Conservation (phyloP, 2,888 invertebrate genomes). For the Pinctada fucata region DNA sequence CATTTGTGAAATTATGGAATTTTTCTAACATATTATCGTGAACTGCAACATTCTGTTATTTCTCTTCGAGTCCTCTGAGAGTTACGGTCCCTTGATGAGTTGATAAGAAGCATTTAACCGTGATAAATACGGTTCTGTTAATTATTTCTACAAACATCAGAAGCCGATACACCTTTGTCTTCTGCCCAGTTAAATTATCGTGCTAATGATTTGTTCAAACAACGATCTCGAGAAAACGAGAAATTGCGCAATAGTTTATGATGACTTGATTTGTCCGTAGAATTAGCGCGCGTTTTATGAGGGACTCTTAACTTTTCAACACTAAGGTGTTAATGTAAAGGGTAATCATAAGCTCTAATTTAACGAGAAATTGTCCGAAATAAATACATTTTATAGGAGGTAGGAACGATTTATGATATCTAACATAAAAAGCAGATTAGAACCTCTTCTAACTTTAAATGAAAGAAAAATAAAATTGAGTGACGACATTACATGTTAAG, state of each 20-base stretch:
- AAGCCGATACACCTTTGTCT: not conserved
- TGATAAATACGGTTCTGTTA: not conserved
- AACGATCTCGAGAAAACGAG: not conserved
- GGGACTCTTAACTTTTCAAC: not conserved
- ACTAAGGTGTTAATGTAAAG: not conserved
- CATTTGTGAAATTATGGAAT: no score
- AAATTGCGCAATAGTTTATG: not conserved
- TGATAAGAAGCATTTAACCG: not conserved
- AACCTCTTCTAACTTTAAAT: no score
- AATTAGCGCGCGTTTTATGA: not conserved
- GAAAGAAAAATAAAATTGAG: no score
- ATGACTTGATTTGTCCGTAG: not conserved
- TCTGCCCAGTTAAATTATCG: not conserved
- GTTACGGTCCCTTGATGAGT: no score
- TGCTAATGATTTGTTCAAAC: slow-evolving; percentile 28
- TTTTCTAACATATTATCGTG: no score
- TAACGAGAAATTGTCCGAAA: no score
- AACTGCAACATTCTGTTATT: no score
- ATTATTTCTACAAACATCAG: slow-evolving; percentile 1
- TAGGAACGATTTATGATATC: no score
- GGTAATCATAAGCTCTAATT: not conserved
- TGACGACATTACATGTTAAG: no score
- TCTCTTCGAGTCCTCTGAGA: no score
- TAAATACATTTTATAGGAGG: no score
- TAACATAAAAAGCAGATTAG: no score